phyloP scores from a whole-genome alignment of 2,113 vertebrate genomes.

The Anser brachyrhynchus region DNA sequence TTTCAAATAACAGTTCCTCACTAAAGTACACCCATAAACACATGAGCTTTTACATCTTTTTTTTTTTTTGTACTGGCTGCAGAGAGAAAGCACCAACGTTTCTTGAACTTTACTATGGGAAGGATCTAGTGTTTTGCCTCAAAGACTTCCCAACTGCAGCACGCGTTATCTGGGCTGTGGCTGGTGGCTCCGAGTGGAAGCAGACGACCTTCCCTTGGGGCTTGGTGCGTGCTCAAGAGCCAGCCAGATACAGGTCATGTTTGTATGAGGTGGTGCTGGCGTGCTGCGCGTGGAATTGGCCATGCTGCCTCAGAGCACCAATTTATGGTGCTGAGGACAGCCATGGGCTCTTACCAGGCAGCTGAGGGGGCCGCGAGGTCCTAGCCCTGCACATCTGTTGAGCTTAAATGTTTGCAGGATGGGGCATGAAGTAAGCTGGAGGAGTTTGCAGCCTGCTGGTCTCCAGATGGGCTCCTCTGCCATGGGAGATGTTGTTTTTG shows the following conservation, averaged over 20 bases:
- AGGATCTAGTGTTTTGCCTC: background rate
- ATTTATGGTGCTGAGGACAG: background rate
- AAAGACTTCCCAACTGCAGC: background rate
- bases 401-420: background rate
- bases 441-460: background rate
- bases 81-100: background rate
- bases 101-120: constrained; percentile 17
- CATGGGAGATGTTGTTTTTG: background rate
- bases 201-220: background rate
- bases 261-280: background rate
- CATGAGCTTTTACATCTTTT: background rate
- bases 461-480: background rate
- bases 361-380: background rate
- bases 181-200: background rate
- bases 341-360: background rate
- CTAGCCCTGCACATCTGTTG: background rate
- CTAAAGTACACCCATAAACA: background rate
- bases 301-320: background rate
- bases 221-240: background rate
- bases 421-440: background rate
- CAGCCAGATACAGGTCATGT: rapidly evolving
- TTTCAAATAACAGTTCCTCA: background rate
- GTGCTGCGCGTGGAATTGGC: background rate
- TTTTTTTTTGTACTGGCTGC: background rate
- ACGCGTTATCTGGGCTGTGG: rapidly evolving